phyloP scores from a whole-genome alignment of 2,113 vertebrate genomes.

The Prietella phreatophila region DNA sequence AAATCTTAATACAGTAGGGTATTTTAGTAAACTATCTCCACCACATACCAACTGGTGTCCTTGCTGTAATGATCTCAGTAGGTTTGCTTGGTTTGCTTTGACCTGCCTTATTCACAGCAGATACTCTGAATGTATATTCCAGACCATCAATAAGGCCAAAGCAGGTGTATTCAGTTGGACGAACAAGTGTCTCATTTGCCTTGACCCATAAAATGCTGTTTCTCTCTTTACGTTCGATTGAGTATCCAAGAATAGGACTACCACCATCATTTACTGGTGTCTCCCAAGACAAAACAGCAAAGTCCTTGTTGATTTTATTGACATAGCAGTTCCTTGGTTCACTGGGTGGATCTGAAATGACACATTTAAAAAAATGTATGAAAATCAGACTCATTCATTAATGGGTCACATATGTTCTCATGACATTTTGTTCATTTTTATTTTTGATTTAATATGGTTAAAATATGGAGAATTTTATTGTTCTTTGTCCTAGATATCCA shows the following conservation, averaged over 20 bases:
- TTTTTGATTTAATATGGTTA: background rate
- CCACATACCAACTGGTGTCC: constrained; percentile 86
- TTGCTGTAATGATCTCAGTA: constrained; percentile 89
- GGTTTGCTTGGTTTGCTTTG: constrained; percentile 95
- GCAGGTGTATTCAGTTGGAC: constrained; percentile 89
- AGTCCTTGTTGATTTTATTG: constrained; percentile 91
- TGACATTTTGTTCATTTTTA: background rate
- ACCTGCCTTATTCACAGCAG: constrained; percentile 89
- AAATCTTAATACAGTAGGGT: background rate
- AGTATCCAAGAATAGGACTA: constrained; percentile 87
- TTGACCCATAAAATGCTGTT: constrained; percentile 95
- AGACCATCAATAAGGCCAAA: constrained; percentile 88
- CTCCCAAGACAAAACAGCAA: constrained; percentile 92
- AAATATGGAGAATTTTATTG: background rate
- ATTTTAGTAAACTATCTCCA: background rate
- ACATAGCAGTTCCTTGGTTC: constrained; percentile 88
- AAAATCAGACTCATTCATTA: background rate
- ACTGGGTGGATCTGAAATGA: constrained; percentile 84
- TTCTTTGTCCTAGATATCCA: background rate
- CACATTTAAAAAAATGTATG: background rate
- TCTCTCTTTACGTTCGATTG: constrained; percentile 94
- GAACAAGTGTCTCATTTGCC: constrained; percentile 86
- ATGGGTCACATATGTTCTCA: background rate
- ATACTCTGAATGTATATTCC: constrained; percentile 95
- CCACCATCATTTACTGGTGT: constrained; percentile 88